A percentile compares a stretch with the other conserved stretches of the same genome.
Evolutionary conservation across 2,888 invertebrate species (phyloP).

Genomic region (Chaitophorus viminalis): DNA sequence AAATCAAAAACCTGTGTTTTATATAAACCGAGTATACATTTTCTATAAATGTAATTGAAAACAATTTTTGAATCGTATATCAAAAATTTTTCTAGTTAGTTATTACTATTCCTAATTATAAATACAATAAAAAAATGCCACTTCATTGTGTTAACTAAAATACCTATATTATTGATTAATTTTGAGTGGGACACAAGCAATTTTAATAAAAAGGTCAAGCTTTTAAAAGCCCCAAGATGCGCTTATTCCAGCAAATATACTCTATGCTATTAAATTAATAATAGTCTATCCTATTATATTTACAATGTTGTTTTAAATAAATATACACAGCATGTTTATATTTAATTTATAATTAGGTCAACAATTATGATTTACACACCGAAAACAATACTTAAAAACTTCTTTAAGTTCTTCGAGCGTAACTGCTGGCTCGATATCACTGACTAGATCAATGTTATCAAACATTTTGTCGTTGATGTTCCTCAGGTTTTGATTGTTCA

Average conservation of each 20-base stretch:
- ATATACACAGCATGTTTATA: neutral
- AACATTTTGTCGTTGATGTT: slow-evolving; percentile 56
- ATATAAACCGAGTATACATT: too few relatives aligned
- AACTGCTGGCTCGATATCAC: slow-evolving; percentile 48
- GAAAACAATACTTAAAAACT: slow-evolving; percentile 58
- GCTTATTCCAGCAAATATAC: too few relatives aligned
- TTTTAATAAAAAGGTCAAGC: too few relatives aligned
- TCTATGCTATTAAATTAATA: neutral
- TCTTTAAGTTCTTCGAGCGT: slow-evolving; percentile 53
- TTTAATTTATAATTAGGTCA: neutral
- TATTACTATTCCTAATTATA: neutral
- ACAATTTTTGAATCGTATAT: neutral
- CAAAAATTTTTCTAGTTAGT: neutral
- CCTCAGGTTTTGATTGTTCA: slow-evolving; percentile 48
- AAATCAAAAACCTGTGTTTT: too few relatives aligned
- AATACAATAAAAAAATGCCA: too few relatives aligned
- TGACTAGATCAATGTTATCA: slow-evolving; percentile 51
- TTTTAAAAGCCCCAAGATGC: too few relatives aligned
- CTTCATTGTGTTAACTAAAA: too few relatives aligned
- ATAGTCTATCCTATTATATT: too few relatives aligned
- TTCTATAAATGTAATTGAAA: too few relatives aligned
- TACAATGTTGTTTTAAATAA: neutral
- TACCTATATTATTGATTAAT: too few relatives aligned
- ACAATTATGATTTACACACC: slow-evolving; percentile 5
- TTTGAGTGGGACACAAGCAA: too few relatives aligned